phyloP scores from a whole-genome alignment of 2,888 invertebrate species.

The Clusia tigrina region DNA sequence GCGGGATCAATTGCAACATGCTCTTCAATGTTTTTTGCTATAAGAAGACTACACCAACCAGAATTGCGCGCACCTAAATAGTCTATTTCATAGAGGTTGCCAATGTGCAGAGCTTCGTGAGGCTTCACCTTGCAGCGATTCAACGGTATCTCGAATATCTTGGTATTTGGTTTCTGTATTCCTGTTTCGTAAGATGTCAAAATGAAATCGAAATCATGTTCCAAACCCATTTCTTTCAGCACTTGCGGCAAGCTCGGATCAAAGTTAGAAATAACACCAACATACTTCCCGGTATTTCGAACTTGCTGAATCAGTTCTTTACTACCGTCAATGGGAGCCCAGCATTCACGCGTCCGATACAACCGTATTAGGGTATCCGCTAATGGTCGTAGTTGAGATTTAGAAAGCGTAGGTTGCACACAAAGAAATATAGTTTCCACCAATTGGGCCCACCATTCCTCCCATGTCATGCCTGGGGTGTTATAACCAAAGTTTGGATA shows the following conservation, averaged over 20 bases:
- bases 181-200: constrained; percentile 80
- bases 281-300: constrained; percentile 46
- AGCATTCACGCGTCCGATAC: constrained; percentile 76
- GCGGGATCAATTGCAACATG: constrained; percentile 25
- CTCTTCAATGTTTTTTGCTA: constrained; percentile 29
- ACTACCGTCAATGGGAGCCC: constrained; percentile 73
- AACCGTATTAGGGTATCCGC: constrained; percentile 71
- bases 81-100: constrained; percentile 79
- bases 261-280: constrained; percentile 90
- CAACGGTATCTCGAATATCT: constrained; percentile 66
- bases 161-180: constrained; percentile 57
- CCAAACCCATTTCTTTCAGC: constrained; percentile 71
- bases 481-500: constrained; percentile 83
- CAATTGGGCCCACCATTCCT: constrained; percentile 80
- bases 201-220: constrained; percentile 77
- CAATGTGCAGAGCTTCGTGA: constrained; percentile 80
- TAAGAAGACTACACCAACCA: constrained; percentile 57
- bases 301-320: constrained; percentile 69
- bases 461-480: constrained; percentile 72
- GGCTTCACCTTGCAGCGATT: constrained; percentile 65
- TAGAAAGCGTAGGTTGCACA: constrained; percentile 41
- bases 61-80: constrained; percentile 78
- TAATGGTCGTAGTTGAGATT: constrained; percentile 57
- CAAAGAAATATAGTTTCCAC: constrained; percentile 53
- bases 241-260: constrained; percentile 80